These are phyloP conservation scores for Venustaconcha ellipsiformis DNA, from an alignment of 1,140 invertebrate species.

Conservation along the genomic window DNA sequence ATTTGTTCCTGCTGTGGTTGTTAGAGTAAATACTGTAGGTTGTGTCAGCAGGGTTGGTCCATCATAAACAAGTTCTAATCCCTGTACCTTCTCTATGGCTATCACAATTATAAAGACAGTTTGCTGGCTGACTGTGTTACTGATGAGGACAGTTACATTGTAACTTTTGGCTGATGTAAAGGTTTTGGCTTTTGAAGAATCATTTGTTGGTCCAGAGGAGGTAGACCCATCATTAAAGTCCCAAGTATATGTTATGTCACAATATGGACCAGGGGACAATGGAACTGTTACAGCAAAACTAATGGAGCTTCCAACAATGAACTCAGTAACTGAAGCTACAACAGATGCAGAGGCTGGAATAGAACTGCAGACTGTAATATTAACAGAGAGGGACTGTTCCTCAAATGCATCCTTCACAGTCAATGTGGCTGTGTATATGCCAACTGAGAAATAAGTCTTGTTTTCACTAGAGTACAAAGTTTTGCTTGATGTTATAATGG, in stretches of 20 bases:
- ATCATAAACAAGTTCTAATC: slow-evolving; percentile 31
- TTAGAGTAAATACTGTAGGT: slow-evolving; percentile 30
- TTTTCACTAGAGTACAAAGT: slow-evolving; percentile 1
- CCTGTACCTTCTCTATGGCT: slow-evolving; percentile 26
- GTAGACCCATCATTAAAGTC: slow-evolving; percentile 14
- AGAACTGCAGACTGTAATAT: slow-evolving; percentile 17
- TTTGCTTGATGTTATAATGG: background rate
- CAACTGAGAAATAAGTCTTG: slow-evolving; percentile 6
- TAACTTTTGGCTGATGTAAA: slow-evolving; percentile 26
- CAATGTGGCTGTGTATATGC: background rate
- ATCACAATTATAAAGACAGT: slow-evolving; percentile 5
- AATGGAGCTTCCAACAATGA: background rate
- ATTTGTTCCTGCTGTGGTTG: slow-evolving; percentile 22
- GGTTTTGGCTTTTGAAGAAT: slow-evolving; percentile 1
- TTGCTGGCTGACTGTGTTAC: slow-evolving; percentile 22
- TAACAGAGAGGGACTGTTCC: background rate
- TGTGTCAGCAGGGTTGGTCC: slow-evolving; percentile 35
- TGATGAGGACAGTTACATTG: slow-evolving; percentile 20
- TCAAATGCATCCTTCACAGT: slow-evolving; percentile 14
- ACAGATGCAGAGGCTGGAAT: slow-evolving; percentile 1
- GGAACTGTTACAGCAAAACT: slow-evolving; percentile 7
- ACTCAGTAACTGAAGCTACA: background rate
- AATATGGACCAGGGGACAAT: slow-evolving; percentile 10
- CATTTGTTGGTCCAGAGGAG: background rate
- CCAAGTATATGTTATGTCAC: slow-evolving; percentile 5